phyloP scores from a whole-genome alignment of 2,113 vertebrate species.

The Zootoca vivipara region DNA sequence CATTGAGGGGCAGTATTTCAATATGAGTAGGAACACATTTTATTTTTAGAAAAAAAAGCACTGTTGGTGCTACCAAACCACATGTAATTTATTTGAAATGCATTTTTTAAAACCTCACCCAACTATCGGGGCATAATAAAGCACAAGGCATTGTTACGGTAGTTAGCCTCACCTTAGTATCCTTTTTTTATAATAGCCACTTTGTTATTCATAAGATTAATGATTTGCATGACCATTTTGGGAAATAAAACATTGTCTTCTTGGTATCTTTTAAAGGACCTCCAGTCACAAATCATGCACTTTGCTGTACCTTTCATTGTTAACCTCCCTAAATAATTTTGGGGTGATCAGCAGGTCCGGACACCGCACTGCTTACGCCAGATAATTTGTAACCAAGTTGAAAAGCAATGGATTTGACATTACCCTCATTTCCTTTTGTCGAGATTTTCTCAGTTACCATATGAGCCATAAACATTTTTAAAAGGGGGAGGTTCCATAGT shows the following conservation, averaged over 20 bases:
- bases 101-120: conserved; percentile 5
- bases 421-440: not conserved
- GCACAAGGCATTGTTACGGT: not conserved
- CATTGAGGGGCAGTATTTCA: too few relatives aligned
- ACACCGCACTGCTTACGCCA: not conserved
- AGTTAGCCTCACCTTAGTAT: not conserved
- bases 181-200: not conserved
- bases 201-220: not conserved
- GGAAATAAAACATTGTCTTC: not conserved
- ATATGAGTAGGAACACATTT: too few relatives aligned
- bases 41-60: too few relatives aligned
- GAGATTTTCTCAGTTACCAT: not conserved
- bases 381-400: not conserved
- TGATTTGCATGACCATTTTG: not conserved
- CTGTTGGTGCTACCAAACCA: not conserved
- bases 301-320: not conserved
- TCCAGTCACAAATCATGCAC: not conserved
- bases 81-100: conserved; percentile 32
- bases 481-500: not conserved
- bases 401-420: not conserved
- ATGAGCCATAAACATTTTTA: not conserved
- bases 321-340: not conserved
- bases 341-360: not conserved
- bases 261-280: not conserved
- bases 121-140: not conserved